phyloP scores from a whole-genome alignment of 2,888 invertebrate genomes.

The Brachyopa scutellaris region DNA sequence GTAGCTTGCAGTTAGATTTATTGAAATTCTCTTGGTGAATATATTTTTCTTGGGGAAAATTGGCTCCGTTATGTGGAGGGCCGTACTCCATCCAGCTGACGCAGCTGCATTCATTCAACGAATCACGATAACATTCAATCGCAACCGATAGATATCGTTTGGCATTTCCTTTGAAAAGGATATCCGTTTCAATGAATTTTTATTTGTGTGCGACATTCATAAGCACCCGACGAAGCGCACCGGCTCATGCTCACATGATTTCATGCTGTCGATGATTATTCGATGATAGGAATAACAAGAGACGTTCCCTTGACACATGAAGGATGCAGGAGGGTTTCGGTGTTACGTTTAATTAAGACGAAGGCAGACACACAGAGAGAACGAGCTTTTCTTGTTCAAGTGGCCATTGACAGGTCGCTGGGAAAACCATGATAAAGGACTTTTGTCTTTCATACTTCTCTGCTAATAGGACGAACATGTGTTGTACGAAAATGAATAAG shows the following conservation, averaged over 20 bases:
- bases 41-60: slow-evolving; percentile 38
- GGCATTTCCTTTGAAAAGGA: slow-evolving; percentile 11
- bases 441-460: neutral
- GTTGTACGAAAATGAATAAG: neutral
- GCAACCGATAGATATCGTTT: slow-evolving; percentile 43
- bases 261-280: slow-evolving; percentile 41
- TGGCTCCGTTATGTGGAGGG: slow-evolving; percentile 37
- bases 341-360: slow-evolving; percentile 47
- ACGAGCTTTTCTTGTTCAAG: neutral
- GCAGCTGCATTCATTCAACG: slow-evolving; percentile 21
- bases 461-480: neutral
- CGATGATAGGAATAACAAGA: slow-evolving; percentile 59
- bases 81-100: slow-evolving; percentile 23
- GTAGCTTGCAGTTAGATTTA: slow-evolving; percentile 51
- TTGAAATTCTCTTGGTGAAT: slow-evolving; percentile 31
- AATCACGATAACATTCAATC: slow-evolving; percentile 28
- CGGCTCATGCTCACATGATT: slow-evolving; percentile 44
- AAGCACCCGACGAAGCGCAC: slow-evolving; percentile 19
- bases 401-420: slow-evolving; percentile 49
- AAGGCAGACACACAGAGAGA: neutral
- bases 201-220: slow-evolving; percentile 4
- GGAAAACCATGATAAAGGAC: slow-evolving; percentile 23
- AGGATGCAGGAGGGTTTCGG: neutral
- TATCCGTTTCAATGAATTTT: slow-evolving; percentile 31
- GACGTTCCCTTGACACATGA: neutral